Evolutionary conservation across 2,113 vertebrate genomes (phyloP), one percentile per base, ranked within the genome.

Genomic region (Nanorana parkeri): DNA sequence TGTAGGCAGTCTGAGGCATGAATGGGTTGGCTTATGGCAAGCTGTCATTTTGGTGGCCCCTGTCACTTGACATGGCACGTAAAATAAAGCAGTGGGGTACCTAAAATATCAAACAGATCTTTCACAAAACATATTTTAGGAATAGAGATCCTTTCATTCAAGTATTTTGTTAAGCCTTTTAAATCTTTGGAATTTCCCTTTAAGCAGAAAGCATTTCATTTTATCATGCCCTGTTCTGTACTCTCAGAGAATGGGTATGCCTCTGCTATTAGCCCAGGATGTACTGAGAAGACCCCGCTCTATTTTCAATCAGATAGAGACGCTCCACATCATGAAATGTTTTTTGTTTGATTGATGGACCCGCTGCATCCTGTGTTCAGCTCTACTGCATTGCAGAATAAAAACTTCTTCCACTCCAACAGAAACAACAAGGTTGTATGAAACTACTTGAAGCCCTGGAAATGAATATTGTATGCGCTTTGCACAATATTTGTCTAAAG

Each of bases 391-490:
- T 54, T 29, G 20, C 71, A 58, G 11, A 74, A 28, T 13, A 58
- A 26, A 74, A 74, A 58, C 17, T 32, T 74, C 55, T 74, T 74
- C 28, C 71, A 74, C 32, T 74, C 71, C 32, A 58, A 58, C n/a
- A 54, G 71, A 74, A 58, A 74, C 28, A 60, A 60, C 58, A 74
- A 74, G 71, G 29, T 36, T 74, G 32, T 74, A 58, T 55, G 16
- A 74, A 73, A 73, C 19, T 58, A 74, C 54, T 74, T 26, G 32
- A 58, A 74, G 55, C 28, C 52, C 26, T 74, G 71, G 71, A 74
- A 74, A 36, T 71, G 32, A 36, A 28, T 32, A 47, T 69, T 4
- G 19, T 52, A 56, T 58, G 19, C 26, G 17, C 28, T 60, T 29
- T 74, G 26, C 28, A 74, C 71, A 74, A 58, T 74, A 60, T 74